phyloP scores from a whole-genome alignment of 1,140 invertebrate species.

The Stenopsyche tienmushanensis region DNA sequence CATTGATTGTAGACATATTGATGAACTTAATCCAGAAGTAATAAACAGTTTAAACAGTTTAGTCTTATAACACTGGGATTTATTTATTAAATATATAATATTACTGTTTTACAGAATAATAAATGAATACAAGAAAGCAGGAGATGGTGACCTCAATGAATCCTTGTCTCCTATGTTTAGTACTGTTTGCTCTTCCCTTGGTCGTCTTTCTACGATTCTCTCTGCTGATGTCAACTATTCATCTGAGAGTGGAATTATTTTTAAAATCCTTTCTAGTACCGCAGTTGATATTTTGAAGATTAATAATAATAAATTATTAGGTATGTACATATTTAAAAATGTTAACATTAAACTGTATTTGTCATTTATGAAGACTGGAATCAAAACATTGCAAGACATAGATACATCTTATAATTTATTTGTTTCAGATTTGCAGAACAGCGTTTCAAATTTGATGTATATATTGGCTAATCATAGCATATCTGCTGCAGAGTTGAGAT shows the following conservation, averaged over 20 bases:
- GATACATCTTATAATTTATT: conserved; percentile 14
- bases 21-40: too few species aligned
- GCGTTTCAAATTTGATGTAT: conserved; percentile 61
- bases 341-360: too few species aligned
- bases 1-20: too few species aligned
- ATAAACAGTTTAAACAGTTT: too few species aligned
- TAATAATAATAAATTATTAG: conserved; percentile 24
- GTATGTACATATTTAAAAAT: conserved; percentile 9
- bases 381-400: background rate
- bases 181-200: conserved; percentile 27
- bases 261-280: conserved; percentile 28
- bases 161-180: conserved; percentile 1
- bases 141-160: background rate
- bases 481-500: conserved; percentile 55
- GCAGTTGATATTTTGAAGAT: conserved; percentile 22
- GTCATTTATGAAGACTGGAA: too few species aligned
- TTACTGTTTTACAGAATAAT: too few species aligned
- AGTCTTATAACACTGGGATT: too few species aligned
- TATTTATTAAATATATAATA: too few species aligned
- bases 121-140: too few species aligned
- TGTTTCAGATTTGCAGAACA: conserved; percentile 59
- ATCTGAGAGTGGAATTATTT: conserved; percentile 28
- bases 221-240: conserved; percentile 26
- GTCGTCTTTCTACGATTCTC: conserved; percentile 18
- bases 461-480: conserved; percentile 59